Base-by-base conservation (phyloP, 2,113 vertebrate genomes). In the Atherinomorus stipes region DNA sequence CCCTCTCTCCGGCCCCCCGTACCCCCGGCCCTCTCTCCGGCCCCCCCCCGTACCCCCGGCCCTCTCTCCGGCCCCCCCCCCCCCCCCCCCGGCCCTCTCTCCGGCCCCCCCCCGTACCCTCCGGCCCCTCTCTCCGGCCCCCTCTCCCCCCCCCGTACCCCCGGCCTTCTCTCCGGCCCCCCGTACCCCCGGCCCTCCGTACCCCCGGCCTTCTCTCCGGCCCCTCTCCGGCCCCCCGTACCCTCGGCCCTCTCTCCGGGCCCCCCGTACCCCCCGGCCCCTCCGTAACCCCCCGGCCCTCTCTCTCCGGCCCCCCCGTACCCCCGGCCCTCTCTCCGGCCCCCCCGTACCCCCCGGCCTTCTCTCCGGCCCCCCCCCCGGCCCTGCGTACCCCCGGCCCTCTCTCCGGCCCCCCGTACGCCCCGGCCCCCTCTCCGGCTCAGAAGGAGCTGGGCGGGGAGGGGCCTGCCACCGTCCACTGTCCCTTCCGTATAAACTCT, bases 301-400 rank as follows among this genome's bases (percentile, higher is more conserved):
- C 65, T 34, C 7, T 34, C 5, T 34, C 31, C 31, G 7, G 31
- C 0, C 60, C 25, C 63, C 74, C 76, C 83, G 70, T 1, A 78
- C 77, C 75, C n/a, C 64, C n/a, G n/a, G n/a, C n/a, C n/a, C n/a
- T n/a, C n/a, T n/a, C n/a, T n/a, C n/a, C n/a, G n/a, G n/a, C n/a
- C n/a, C n/a, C n/a, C n/a, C n/a, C n/a, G n/a, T n/a, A n/a, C n/a
- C n/a, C n/a, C n/a, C n/a, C 50, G 68, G 85, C 74, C 76, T 82
- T 34, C 7, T 34, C 5, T 34, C 31, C 31, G 7, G 77, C 0
- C 51, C 71, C 64, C 0, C 60, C 25, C 63, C 74, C 74, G 69
- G 45, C 61, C 75, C 76, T n/a, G n/a, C 83, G 70, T 1, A 78
- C 77, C 75, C n/a, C 64, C n/a, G n/a, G n/a, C n/a, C n/a, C n/a